Conservation (phyloP, 2,888 invertebrate genomes). For the Thyatira batis region DNA sequence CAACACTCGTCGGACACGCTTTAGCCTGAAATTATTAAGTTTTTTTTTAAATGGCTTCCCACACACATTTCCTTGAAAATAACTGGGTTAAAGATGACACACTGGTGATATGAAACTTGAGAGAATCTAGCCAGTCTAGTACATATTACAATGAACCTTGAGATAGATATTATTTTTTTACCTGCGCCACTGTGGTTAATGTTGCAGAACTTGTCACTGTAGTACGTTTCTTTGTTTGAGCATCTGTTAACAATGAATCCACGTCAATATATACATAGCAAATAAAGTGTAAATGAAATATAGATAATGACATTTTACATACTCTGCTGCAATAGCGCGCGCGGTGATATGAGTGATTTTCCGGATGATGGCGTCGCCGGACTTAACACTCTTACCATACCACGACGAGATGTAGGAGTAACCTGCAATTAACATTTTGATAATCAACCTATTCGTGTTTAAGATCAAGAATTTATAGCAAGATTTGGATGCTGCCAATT, state of each 20-base stretch:
- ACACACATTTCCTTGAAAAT: too few species aligned
- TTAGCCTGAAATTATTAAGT: constrained; percentile 50
- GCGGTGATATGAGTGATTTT: constrained; percentile 77
- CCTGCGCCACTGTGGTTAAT: constrained; percentile 60
- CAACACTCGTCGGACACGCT: constrained; percentile 47
- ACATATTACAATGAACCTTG: neutral
- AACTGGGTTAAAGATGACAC: too few species aligned
- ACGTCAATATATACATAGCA: neutral
- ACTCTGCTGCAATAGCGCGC: constrained; percentile 72
- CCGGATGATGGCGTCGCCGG: constrained; percentile 69
- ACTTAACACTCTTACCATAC: constrained; percentile 70
- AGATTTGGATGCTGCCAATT: too few species aligned
- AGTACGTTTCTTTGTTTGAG: constrained; percentile 56
- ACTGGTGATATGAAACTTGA: too few species aligned
- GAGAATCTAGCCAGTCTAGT: neutral
- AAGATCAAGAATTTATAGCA: too few species aligned
- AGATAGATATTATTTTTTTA: constrained; percentile 21
- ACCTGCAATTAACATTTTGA: too few species aligned
- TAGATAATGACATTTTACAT: constrained; percentile 12
- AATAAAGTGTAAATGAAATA: neutral
- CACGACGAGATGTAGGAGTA: constrained; percentile 53
- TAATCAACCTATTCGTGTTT: too few species aligned
- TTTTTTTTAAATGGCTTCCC: too few species aligned
- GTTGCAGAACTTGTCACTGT: constrained; percentile 43
- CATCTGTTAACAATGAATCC: constrained; percentile 27